These are phyloP conservation scores for Podarcis siculus DNA, from an alignment of 2,797 vertebrate genomes.

Conservation along the genomic window DNA sequence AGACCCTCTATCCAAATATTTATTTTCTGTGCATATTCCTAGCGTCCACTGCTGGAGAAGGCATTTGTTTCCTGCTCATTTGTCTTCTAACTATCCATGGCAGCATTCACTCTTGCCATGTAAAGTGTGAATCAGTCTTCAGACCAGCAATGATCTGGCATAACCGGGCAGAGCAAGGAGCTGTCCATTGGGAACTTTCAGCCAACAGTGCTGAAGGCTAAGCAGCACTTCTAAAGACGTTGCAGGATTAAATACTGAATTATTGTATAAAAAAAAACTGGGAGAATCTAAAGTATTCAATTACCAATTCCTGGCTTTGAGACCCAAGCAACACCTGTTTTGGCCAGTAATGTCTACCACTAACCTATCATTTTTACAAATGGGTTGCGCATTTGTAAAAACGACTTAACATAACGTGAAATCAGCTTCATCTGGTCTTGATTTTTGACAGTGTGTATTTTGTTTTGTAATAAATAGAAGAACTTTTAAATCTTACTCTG, in stretches of 20 bases:
- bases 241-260: neutral
- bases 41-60: neutral
- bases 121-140: neutral
- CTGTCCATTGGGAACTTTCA: neutral
- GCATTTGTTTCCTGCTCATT: neutral
- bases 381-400: neutral
- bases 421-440: neutral
- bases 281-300: neutral
- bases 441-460: no score
- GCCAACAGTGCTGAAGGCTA: neutral
- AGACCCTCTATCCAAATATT: no score
- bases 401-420: neutral
- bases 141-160: neutral
- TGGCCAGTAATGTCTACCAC: neutral
- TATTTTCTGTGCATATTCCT: no score
- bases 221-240: neutral
- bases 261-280: neutral
- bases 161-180: neutral
- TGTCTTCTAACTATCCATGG: neutral
- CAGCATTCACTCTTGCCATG: neutral
- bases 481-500: neutral
- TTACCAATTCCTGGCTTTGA: no score
- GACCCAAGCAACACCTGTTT: neutral
- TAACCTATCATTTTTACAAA: neutral
- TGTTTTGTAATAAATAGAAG: neutral